Evolutionary conservation across 2,888 invertebrate species (phyloP).

Genomic region (Merodon equestris): DNA sequence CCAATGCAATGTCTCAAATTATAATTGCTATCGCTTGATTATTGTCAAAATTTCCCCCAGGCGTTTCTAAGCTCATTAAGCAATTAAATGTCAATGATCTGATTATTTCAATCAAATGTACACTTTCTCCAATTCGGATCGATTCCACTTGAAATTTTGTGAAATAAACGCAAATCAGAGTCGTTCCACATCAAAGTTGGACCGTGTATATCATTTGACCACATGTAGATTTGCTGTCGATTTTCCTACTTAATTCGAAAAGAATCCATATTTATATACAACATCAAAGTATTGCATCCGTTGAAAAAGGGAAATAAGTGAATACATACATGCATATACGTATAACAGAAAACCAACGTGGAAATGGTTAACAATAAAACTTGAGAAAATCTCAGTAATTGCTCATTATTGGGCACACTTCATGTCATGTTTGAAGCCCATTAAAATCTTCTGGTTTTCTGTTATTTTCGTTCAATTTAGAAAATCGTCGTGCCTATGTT

Average conservation of each 20-base stretch:
- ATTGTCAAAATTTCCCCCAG: constrained; percentile 35
- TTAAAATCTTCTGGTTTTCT: constrained; percentile 28
- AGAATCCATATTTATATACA: no score
- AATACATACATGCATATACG: no score
- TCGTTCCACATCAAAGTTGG: constrained; percentile 50
- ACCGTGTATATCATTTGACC: constrained; percentile 48
- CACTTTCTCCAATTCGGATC: constrained; percentile 60
- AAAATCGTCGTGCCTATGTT: constrained; percentile 28
- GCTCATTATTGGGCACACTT: constrained; percentile 78
- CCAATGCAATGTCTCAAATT: constrained; percentile 46
- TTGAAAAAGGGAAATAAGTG: no score
- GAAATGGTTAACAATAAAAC: constrained; percentile 34
- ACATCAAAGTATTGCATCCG: no score
- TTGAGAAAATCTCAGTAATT: constrained; percentile 72
- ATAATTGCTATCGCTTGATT: constrained; percentile 50
- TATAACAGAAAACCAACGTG: neutral
- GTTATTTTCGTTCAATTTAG: constrained; percentile 39
- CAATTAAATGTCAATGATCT: constrained; percentile 67
- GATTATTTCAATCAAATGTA: constrained; percentile 58
- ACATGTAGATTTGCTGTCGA: constrained; percentile 39
- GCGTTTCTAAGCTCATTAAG: constrained; percentile 61
- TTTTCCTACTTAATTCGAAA: no score
- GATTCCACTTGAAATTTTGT: constrained; percentile 54
- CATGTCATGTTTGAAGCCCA: constrained; percentile 71
- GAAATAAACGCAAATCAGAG: constrained; percentile 64